Evolutionary conservation across 2,797 vertebrate species (phyloP).

Genomic region (Acanthornis magna): DNA sequence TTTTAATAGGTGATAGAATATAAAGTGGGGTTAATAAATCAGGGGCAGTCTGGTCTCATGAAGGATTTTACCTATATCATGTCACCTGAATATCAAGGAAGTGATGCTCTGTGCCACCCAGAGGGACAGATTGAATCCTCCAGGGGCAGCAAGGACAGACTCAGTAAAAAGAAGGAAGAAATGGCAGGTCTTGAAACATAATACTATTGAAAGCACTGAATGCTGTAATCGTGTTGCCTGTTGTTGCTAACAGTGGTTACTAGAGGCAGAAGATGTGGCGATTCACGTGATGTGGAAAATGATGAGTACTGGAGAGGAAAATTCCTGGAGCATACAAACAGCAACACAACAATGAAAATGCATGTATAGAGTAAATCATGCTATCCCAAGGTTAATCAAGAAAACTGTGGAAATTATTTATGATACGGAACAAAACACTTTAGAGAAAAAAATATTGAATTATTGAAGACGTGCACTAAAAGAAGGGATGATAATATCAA

Average conservation of each 20-base stretch:
- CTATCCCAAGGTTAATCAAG: not conserved
- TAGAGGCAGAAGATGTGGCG: not conserved
- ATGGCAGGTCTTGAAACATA: not conserved
- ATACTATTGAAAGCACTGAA: not conserved
- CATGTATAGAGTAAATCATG: not conserved
- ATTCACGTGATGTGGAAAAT: not conserved
- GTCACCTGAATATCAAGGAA: not conserved
- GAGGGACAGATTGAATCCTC: not conserved
- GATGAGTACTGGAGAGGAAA: rapidly evolving
- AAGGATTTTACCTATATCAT: not conserved
- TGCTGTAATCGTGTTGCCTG: not conserved
- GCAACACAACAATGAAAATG: not conserved
- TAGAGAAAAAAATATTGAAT: constrained; percentile 13
- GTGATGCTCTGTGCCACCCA: not conserved
- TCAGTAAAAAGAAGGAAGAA: not conserved
- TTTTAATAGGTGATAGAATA: not conserved
- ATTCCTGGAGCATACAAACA: not conserved
- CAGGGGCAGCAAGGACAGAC: not conserved
- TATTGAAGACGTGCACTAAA: constrained; percentile 32
- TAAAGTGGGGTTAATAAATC: not conserved
- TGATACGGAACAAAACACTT: not conserved
- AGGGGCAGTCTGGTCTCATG: not conserved
- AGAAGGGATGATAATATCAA: constrained; percentile 35
- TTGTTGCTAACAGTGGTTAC: not conserved
- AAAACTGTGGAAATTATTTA: constrained; percentile 21